Evolutionary conservation across 2,797 vertebrate species (phyloP), one percentile per base, ranked within the genome.

Genomic region (Danio albolineatus): DNA sequence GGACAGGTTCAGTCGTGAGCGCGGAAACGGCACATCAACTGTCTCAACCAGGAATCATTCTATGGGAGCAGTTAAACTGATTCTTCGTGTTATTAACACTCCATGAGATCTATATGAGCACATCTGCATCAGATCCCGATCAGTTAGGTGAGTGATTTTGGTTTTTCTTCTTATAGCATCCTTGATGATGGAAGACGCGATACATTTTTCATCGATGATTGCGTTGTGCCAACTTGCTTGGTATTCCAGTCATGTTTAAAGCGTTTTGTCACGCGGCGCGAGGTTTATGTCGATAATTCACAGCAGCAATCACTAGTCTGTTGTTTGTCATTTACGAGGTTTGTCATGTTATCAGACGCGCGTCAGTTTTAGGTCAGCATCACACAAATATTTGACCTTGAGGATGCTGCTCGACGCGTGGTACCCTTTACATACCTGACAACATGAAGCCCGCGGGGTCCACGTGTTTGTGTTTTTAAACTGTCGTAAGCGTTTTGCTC

Each of bases 331-430:
- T 65, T 57, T 53, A 48, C 46, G 7, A n/a, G 39, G 46, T 53
- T 14, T 73, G n/a, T 72, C 51, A 0, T 54, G 44, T 39, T 6
- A 3, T 39, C 21, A 28, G 5, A 43, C n/a, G 53, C 70, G 76
- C 60, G 57, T 57, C 74, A 69, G 36, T 56, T 64, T 74, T 70
- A 65, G 46, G 61, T 41, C 60, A 82, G 64, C 69, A 73, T 80
- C 77, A 84, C 73, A 80, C 74, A 71, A 10, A 78, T 84, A 71
- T 84, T 82, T 86, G 85, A 86, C 85, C 85, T 86, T 86, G 85
- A 86, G 44, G 85, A 86, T 84, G 85, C 85, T 78, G 73, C 66
- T 59, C 64, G 59, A 51, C 67, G 28, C 67, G 9, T 61, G 64
- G 41, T 56, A 36, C 10, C 14, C 48, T 13, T 43, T 38, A 44